Base-by-base conservation (phyloP, 2,113 vertebrate species). In the Aegithalos caudatus region DNA sequence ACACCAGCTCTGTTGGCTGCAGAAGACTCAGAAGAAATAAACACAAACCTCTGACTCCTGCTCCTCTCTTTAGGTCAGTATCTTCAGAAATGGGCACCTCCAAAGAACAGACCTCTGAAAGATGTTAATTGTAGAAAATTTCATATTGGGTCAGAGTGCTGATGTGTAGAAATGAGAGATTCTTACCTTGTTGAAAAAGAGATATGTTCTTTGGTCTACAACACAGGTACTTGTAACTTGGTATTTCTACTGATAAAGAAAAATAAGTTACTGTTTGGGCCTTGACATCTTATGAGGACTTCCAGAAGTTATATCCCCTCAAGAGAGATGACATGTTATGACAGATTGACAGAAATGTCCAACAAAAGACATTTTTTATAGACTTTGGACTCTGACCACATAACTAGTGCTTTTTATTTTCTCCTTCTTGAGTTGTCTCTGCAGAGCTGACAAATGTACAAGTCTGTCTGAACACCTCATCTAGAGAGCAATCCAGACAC, bases 301-400 rank as follows among this genome's bases (percentile, higher is more conserved):
- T 92, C 35, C 37, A 91, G 31, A 57, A 88, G 64, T 86, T 90
- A 81, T 70, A 91, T 65, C 56, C 58, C 60, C 89, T 96, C 88
- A 88, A 88, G 87, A 91, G 57, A 91, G 78, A 62, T 92, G 92
- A 77, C 31, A 62, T 19, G 28, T 92, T 95, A 77, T 81, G 91
- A 95, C 91, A 95, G 35, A 69, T 50, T 93, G 95, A 91, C 90
- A 97, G 80, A 97, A 96, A 96, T 81, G 86, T 93, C 77, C 93
- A 94, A 66, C 79, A 95, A 93, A 95, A 77, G 33, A 67, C 8
- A 92, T n/a, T 70, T 96, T 96, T 86, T 94, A 72, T 70, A 95
- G 89, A 96, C 96, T 97, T 95, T 93, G 94, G 91, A 96, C 57
- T 94, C 94, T 66, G 66, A 92, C 93, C 95, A 97, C 73, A 91